Evolutionary conservation across 2,113 vertebrate genomes (phyloP), one percentile per base, ranked within the genome.

Genomic region (Cranoglanis bouderius): DNA sequence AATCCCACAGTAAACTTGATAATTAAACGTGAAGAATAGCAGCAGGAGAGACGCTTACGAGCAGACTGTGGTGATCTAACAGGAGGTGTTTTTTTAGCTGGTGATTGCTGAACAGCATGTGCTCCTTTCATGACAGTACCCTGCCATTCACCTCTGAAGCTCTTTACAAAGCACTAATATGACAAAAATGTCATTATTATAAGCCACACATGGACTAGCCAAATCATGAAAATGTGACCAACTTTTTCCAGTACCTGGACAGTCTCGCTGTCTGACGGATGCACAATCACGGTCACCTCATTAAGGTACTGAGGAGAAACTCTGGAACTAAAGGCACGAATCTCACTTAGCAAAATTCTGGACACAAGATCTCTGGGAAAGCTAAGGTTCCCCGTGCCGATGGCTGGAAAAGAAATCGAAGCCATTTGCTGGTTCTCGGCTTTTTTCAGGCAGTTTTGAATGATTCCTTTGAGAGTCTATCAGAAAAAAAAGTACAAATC

Each of bases 371-470:
- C 0, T 91, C 91, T 96, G 77, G 98, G 98, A 93, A 97, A 99
- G 35, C 89, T 5, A 92, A 98, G 94, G 88, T 96, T 96, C 40
- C 97, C 98, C 0, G 97, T 96, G 43, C 98, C 98, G 67, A 99
- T 94, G 61, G 97, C 97, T 43, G 98, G 98, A 92, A 99, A 96
- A 40, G 96, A 90, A 84, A 99, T 92, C 0, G 97, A 97, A 49
- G 75, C 19, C 90, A 96, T 93, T 18, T 43, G 90, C 1, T 84
- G 85, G 2, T 75, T 90, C 87, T 97, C 97, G 0, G 96, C 94
- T 67, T 92, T 92, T 89, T 40, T 75, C 93, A 99, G 92, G 90
- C 97, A 98, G 2, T 0, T 14, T 55, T 38, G 63, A 88, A 98
- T 92, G 89, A 96, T 92, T 26, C 87, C 14, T 88, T 78, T 63